phyloP scores from a whole-genome alignment of 2,888 invertebrate genomes.

The Epirrhoe alternata region DNA sequence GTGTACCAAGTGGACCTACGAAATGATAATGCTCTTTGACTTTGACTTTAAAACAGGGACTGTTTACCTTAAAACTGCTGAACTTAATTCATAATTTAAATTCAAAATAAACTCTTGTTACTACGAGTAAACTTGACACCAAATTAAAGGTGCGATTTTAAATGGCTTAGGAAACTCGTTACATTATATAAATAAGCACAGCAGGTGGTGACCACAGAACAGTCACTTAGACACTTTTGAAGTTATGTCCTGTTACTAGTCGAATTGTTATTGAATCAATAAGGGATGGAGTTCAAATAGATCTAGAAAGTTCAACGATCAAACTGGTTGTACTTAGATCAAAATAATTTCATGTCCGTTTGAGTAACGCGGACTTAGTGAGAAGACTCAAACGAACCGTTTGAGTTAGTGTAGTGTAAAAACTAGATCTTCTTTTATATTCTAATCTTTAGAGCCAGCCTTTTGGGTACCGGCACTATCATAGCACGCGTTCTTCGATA shows the following conservation, averaged over 20 bases:
- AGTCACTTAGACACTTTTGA: slow-evolving; percentile 37
- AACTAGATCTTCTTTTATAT: no score
- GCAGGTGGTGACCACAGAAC: slow-evolving; percentile 39
- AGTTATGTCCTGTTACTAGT: slow-evolving; percentile 39
- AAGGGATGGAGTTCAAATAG: slow-evolving; percentile 14
- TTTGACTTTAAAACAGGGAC: no score
- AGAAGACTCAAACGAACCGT: no score
- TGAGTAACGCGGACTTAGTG: no score
- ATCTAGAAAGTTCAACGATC: slow-evolving; percentile 4
- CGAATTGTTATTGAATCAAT: slow-evolving; percentile 33
- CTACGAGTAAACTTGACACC: slow-evolving; percentile 7
- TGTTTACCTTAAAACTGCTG: not conserved
- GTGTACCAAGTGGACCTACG: no score
- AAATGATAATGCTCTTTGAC: no score
- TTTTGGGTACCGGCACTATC: no score
- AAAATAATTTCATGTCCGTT: no score
- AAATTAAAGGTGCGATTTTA: slow-evolving; percentile 6
- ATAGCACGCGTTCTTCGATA: no score
- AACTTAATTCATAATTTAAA: not conserved
- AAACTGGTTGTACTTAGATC: slow-evolving; percentile 3
- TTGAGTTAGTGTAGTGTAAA: no score
- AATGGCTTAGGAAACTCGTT: slow-evolving; percentile 11
- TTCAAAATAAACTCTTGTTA: slow-evolving; percentile 8
- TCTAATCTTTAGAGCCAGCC: no score
- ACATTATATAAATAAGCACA: slow-evolving; percentile 27